Base-by-base conservation (phyloP, 1,140 invertebrate species). In the Philopotamus ludificatus region DNA sequence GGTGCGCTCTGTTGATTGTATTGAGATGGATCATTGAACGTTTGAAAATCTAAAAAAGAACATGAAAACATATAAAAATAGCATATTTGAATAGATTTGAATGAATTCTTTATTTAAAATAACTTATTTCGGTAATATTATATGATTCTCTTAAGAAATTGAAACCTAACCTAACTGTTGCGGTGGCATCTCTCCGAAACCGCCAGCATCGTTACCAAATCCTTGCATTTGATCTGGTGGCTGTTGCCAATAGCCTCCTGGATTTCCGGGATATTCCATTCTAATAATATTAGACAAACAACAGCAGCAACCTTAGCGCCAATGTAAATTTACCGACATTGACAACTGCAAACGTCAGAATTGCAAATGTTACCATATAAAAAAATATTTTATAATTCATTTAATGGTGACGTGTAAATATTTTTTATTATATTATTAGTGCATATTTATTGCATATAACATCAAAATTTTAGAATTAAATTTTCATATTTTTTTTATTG, bases 1-100 rank as follows among this genome's bases (percentile, higher is more conserved):
- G 75, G 73, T 62, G 73, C 26, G 18, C 26, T 54, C 2, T 9
- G 39, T 49, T 70, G 68, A 10, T 47, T 55, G 49, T 64, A 79
- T 61, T 75, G 75, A 70, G 77, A 75, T 62, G 79, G 76, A 8
- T 80, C 79, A 47, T 73, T 70, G 73, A 79, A 81, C 10, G 74
- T 75, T 71, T 81, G 79, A 67, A 81, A 80, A 71, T 79, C 77
- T 80, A 66, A 57, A 72, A 74, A 66, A 73, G 54, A 59, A 42
- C 59, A 59, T 50, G 22, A 20, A 23, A n/a, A 50, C 25, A 55
- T 16, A 34, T 55, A 54, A 55, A n/a, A n/a, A 28, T 20, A 15
- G 49, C 47, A 12, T 26, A 21, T 49, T 42, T 59, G 44, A 16
- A 20, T n/a, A 8, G 18, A 28, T 18, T 53, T 53, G n/a, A 61